Base-by-base conservation (phyloP, 2,888 invertebrate species). In the Dolichomitus sp. region DNA sequence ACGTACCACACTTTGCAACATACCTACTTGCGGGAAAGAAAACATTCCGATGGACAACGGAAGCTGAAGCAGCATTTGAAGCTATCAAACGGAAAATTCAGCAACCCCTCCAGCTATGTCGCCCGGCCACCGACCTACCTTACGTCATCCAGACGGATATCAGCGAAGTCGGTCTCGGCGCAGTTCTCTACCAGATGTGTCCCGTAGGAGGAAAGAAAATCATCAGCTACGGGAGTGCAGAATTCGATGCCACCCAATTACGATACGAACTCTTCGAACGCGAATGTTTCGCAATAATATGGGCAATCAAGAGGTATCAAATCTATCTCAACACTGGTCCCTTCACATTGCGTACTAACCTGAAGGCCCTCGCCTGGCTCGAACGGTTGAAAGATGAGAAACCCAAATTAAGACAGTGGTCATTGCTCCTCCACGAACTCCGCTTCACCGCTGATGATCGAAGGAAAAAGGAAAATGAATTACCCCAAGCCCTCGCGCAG, bases 351-450 rank as follows among this genome's bases (percentile, higher is more conserved):
- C 68, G 82, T 7, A 88, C 87, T 0, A 86, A 88, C 48, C 86
- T 81, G 19, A 23, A 68, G 1, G 86, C 85, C 0, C 65, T 88
- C 2, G 77, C 77, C 0, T 88, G 87, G 89, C 74, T 88, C 0
- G 7, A 81, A 0, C 54, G 45, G 4, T 50, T 82, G 11, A 87
- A 85, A 54, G 87, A 85, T 9, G 81, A 73, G 1, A 73, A 81
- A 9, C 42, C 79, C 4, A 89, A 89, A 52, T 80, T 87, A 0
- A 69, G 59, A 0, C 81, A 86, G 5, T 88, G 88, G 86, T 59
- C 87, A 0, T 23, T 88, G 2, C 73, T 85, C 4, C 77, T 89
- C 3, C 80, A 82, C 30, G 87, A 88, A 42, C 85, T 83, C 37
- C 37, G 11, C 14, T 87, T 87, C 70, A 54, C 5, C 11, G 19